Evolutionary conservation across 2,888 invertebrate genomes (phyloP).

Genomic region (Myathropa florea): DNA sequence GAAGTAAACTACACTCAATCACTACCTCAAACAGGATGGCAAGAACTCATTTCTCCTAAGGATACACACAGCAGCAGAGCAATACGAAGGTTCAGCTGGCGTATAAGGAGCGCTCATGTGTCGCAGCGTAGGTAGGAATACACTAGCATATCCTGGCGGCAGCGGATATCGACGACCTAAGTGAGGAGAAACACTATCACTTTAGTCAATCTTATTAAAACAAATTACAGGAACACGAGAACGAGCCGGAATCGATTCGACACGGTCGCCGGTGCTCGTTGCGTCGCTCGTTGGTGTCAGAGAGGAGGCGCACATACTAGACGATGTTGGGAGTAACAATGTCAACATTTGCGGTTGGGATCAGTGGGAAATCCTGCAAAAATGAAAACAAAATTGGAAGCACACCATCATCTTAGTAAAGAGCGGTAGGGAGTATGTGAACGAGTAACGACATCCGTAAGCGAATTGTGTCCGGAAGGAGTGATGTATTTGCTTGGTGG

Average conservation of each 20-base stretch:
- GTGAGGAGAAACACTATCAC: conserved; percentile 65
- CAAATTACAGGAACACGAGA: conserved; percentile 65
- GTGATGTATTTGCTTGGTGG: conserved; percentile 24
- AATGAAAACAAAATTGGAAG: conserved; percentile 31
- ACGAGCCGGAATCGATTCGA: conserved; percentile 43
- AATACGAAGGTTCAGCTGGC: neutral
- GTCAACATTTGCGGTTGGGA: conserved; percentile 64
- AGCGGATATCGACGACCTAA: conserved; percentile 63
- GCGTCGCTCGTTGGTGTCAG: neutral
- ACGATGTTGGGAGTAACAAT: conserved; percentile 19
- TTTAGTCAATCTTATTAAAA: conserved; percentile 70
- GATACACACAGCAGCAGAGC: conserved; percentile 3
- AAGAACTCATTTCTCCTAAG: conserved; percentile 50
- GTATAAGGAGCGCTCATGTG: conserved; percentile 17
- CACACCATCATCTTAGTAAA: conserved; percentile 2
- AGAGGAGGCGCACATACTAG: neutral
- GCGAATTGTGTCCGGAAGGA: conserved; percentile 31
- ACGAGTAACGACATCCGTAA: conserved; percentile 5
- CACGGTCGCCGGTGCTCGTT: neutral
- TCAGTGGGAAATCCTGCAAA: conserved; percentile 52
- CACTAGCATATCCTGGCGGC: conserved; percentile 36
- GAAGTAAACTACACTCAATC: conserved; percentile 66
- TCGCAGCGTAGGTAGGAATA: neutral
- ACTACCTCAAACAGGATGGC: conserved; percentile 60
- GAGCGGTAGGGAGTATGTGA: conserved; percentile 8